Evolutionary conservation across 2,888 invertebrate genomes (phyloP).

Genomic region (Ceraclea dissimilis): DNA sequence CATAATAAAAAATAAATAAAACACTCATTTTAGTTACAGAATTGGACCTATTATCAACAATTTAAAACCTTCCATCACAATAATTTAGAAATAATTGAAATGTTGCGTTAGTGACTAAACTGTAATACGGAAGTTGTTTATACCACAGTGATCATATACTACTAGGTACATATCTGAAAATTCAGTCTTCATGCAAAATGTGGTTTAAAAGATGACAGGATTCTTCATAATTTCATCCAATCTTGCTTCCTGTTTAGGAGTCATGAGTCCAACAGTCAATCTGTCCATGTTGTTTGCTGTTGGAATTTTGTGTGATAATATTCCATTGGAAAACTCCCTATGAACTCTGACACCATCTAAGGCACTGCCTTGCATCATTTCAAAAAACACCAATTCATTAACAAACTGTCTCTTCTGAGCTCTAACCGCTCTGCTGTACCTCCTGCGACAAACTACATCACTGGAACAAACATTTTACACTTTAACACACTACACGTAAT

Average conservation of each 20-base stretch:
- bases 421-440: constrained; percentile 47
- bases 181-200: no score
- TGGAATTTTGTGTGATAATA: constrained; percentile 30
- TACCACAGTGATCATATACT: no score
- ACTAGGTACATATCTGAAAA: no score
- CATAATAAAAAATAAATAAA: no score
- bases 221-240: not conserved
- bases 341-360: constrained; percentile 57
- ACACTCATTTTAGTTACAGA: no score
- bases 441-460: constrained; percentile 55
- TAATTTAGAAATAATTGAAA: no score
- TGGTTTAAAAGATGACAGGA: not conserved
- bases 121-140: no score
- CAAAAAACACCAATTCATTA: constrained; percentile 53
- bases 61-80: no score
- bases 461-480: constrained; percentile 39
- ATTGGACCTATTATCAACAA: no score
- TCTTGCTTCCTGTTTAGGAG: constrained; percentile 31
- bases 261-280: constrained; percentile 7
- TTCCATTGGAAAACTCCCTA: constrained; percentile 53
- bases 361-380: constrained; percentile 54
- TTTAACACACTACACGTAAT: no score
- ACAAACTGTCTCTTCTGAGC: constrained; percentile 52
- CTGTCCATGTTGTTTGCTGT: constrained; percentile 32
- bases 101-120: no score